phyloP scores from a whole-genome alignment of 2,797 vertebrate species.

The Alca torda region DNA sequence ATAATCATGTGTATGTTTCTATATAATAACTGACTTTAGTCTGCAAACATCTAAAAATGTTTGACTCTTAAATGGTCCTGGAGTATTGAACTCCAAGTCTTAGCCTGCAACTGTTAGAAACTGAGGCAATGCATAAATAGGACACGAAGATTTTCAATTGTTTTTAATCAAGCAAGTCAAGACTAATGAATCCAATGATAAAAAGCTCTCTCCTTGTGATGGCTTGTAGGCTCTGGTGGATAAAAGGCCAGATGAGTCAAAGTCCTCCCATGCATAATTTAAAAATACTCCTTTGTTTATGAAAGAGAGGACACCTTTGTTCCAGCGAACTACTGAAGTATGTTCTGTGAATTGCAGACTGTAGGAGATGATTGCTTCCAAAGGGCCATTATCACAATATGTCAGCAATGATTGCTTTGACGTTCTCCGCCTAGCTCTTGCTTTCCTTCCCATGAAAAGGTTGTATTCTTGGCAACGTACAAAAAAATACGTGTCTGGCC shows the following conservation, averaged over 20 bases:
- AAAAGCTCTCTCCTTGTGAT: not conserved
- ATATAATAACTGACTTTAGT: not conserved
- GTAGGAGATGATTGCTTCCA: not conserved
- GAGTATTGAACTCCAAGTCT: not conserved
- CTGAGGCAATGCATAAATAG: not conserved
- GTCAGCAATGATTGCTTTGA: not conserved
- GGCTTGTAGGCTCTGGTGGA: not conserved
- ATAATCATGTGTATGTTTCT: not conserved
- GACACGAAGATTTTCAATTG: fast-evolving
- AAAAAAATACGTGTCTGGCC: not conserved
- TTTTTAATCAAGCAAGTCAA: not conserved
- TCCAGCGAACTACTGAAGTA: not conserved
- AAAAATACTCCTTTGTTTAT: not conserved
- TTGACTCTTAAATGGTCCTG: not conserved
- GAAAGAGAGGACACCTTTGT: not conserved
- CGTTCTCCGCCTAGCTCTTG: not conserved
- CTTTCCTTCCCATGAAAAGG: not conserved
- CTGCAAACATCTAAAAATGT: not conserved
- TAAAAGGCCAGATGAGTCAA: not conserved
- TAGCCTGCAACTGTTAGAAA: not conserved
- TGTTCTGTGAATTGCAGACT: not conserved
- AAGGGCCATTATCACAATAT: not conserved
- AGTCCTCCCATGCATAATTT: not conserved
- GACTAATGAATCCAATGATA: not conserved
- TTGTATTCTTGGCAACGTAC: not conserved